Evolutionary conservation across 1,140 invertebrate species (phyloP), one percentile per base, ranked within the genome.

Genomic region (Drosophila funebris): DNA sequence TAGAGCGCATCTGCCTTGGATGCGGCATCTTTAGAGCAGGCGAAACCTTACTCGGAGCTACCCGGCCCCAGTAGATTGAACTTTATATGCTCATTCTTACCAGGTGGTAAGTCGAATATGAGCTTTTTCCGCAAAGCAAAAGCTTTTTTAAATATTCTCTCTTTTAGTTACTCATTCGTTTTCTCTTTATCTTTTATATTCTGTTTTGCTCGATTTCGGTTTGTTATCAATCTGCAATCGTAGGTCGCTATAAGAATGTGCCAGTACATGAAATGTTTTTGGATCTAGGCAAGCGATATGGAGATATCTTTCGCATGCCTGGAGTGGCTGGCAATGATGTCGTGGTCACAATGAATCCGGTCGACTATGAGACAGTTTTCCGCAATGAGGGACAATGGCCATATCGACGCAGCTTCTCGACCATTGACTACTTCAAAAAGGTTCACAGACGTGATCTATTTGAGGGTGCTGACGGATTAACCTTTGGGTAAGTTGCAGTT

Each of bases 371-470:
- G 39, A 67, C 22, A 1, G 27, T 88, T 7, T 90, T 90, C 16
- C 83, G 90, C 0, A 79, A 89, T 0, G 90, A 91, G 56, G 90
- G 90, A 3, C 69, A 74, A 57, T 90, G 57, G 72, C 92, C 92
- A 0, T 52, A 77, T 11, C 48, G 91, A 20, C 75, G 85, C 1
- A 73, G 71, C 36, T 78, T 92, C 4, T 39, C 75, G 6, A 72
- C 78, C 9, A 24, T 91, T 2, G 70, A 75, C 8, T 90, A 92
- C n/a, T 90, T 78, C 29, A 83, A 90, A 9, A 57, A 13, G 9
- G 75, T 82, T 0, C 72, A 85, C 22, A 60, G 78, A 27, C 44
- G 27, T 0, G 85, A 92, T 8, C 9, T 85, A n/a, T 92, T 88
- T 41, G 66, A 88, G 13, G 89, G 68, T 2, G 44, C 57, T 0